These are phyloP conservation scores for Stegostoma tigrinum DNA, from an alignment of 2,113 vertebrate species.

Conservation along the genomic window DNA sequence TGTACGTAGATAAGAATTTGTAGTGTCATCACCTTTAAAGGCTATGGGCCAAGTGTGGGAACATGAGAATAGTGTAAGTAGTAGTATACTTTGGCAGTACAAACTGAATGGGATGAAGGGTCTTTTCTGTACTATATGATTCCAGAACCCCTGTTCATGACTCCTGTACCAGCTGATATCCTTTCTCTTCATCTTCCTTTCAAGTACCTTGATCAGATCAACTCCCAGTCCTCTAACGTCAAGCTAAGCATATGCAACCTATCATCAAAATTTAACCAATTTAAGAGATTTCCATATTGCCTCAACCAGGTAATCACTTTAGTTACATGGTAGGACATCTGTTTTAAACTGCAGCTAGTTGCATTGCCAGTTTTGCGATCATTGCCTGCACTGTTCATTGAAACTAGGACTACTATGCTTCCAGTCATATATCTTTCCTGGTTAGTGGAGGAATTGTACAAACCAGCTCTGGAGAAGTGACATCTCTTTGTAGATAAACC, in stretches of 20 bases:
- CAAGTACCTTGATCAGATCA: neutral
- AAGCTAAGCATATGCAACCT: neutral
- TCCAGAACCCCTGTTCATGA: neutral
- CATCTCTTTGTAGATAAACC: neutral
- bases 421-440: neutral
- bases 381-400: neutral
- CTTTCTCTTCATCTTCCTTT: neutral
- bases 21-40: too few relatives aligned
- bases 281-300: neutral
- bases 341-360: neutral
- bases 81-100: too few relatives aligned
- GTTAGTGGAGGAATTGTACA: neutral
- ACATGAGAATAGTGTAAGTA: too few relatives aligned
- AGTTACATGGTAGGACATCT: neutral
- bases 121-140: too few relatives aligned
- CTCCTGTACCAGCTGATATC: neutral
- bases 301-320: too few relatives aligned
- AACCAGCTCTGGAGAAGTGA: neutral
- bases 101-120: too few relatives aligned
- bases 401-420: neutral
- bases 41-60: too few relatives aligned
- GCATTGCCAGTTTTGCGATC: neutral
- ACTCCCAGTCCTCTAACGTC: neutral
- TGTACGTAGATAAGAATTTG: too few relatives aligned
- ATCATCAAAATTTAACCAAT: neutral